phyloP scores from a whole-genome alignment of 2,113 vertebrate genomes.

The Ranitomeya imitator region DNA sequence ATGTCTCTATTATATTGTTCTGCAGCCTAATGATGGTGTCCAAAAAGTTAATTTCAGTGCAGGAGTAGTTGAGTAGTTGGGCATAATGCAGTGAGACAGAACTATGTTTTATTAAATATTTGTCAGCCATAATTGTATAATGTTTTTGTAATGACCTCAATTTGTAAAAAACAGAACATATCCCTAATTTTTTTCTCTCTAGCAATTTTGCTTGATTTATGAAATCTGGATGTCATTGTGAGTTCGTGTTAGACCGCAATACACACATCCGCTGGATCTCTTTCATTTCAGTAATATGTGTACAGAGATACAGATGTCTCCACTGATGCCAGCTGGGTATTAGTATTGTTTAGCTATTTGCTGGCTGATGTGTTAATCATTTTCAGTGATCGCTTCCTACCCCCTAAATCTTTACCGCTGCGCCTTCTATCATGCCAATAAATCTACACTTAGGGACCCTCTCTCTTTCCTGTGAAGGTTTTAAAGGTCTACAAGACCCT shows the following conservation, averaged over 20 bases:
- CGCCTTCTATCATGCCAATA: not conserved
- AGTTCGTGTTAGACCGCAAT: not conserved
- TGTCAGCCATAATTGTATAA: not conserved
- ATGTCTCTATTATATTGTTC: too few relatives aligned
- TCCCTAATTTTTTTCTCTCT: not conserved
- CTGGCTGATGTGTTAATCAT: constrained; percentile 38
- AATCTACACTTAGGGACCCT: not conserved
- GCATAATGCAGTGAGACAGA: not conserved
- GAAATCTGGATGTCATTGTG: constrained; percentile 31
- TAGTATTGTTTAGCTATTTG: constrained; percentile 7
- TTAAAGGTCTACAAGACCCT: not conserved
- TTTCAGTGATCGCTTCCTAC: not conserved
- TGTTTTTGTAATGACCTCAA: constrained; percentile 20
- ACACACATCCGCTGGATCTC: constrained; percentile 21
- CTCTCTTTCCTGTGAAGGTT: not conserved
- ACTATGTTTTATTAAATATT: not conserved
- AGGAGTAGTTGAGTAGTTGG: too few relatives aligned
- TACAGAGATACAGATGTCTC: constrained; percentile 36
- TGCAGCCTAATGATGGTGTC: too few relatives aligned
- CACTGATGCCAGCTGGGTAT: not conserved
- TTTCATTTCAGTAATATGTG: constrained; percentile 9
- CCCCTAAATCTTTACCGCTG: not conserved
- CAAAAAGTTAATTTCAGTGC: too few relatives aligned
- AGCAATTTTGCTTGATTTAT: constrained; percentile 43
- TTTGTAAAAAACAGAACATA: not conserved